phyloP scores from a whole-genome alignment of 2,888 invertebrate species.

The Pristionchus maxplancki region DNA sequence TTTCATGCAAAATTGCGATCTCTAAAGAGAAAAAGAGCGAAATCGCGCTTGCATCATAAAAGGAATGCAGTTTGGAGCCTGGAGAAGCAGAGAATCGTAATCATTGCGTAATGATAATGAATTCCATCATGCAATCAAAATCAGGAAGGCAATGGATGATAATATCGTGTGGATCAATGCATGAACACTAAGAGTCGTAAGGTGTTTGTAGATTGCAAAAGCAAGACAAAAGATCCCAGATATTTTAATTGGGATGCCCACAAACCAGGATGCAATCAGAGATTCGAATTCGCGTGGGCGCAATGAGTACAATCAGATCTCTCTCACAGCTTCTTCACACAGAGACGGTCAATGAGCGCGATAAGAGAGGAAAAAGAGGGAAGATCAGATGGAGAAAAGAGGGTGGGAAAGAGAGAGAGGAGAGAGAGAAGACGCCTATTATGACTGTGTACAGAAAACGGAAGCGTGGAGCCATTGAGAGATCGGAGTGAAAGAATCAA shows the following conservation, averaged over 20 bases:
- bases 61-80: background rate
- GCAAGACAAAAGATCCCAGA: no score
- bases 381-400: background rate
- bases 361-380: background rate
- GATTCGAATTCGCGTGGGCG: no score
- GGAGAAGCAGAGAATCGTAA: no score
- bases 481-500: background rate
- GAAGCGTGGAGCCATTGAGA: slow-evolving; percentile 21
- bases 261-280: no score
- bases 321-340: slow-evolving; percentile 1
- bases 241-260: no score
- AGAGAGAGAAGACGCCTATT: background rate
- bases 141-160: no score
- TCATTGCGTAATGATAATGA: no score
- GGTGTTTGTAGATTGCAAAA: no score
- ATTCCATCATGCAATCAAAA: no score
- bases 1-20: background rate
- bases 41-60: background rate
- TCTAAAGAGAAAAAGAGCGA: background rate
- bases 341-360: slow-evolving; percentile 33
- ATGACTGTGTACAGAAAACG: slow-evolving; percentile 33
- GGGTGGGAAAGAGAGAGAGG: slow-evolving; percentile 16
- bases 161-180: no score
- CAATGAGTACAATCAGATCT: background rate
- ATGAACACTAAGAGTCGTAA: no score